phyloP scores from a whole-genome alignment of 53 echinoderm and acorn worm species.

The Holothuria scabra region DNA sequence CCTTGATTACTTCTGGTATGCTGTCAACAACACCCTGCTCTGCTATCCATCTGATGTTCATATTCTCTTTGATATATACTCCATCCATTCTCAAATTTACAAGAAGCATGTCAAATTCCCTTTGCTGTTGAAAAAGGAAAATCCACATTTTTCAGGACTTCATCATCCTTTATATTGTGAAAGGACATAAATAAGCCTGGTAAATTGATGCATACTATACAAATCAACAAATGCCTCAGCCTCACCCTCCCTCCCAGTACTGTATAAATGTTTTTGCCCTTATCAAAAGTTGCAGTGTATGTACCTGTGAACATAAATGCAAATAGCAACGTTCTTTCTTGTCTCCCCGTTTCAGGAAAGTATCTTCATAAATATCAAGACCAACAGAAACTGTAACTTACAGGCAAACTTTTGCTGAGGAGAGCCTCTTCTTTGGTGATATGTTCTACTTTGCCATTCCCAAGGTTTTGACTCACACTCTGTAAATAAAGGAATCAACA shows the following conservation, averaged over 20 bases:
- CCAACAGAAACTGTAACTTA: conserved; percentile 49
- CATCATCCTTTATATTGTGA: too few species aligned
- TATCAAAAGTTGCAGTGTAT: neutral
- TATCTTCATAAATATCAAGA: neutral
- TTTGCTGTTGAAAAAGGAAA: conserved; percentile 67
- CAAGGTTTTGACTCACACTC: conserved; percentile 90
- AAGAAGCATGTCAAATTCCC: conserved; percentile 94
- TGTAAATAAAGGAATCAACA: conserved; percentile 9
- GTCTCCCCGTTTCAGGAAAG: neutral
- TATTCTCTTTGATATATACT: conserved; percentile 98
- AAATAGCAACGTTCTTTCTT: too few species aligned
- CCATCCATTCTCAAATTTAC: conserved; percentile 92
- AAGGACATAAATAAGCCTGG: too few species aligned
- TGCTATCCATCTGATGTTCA: conserved; percentile 98
- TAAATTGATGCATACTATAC: too few species aligned
- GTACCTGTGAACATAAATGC: neutral
- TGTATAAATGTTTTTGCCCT: neutral
- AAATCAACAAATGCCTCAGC: neutral
- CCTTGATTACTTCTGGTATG: conserved; percentile 84
- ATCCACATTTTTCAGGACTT: neutral
- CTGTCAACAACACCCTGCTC: conserved; percentile 91
- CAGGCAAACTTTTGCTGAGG: conserved; percentile 85
- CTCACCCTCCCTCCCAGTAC: neutral
- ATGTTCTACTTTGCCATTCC: conserved; percentile 90
- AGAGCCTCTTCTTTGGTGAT: conserved; percentile 98